A percentile compares a stretch with the other conserved stretches of the same genome.
phyloP scores from a whole-genome alignment of 2,113 vertebrate species.

The Lophius piscatorius region DNA sequence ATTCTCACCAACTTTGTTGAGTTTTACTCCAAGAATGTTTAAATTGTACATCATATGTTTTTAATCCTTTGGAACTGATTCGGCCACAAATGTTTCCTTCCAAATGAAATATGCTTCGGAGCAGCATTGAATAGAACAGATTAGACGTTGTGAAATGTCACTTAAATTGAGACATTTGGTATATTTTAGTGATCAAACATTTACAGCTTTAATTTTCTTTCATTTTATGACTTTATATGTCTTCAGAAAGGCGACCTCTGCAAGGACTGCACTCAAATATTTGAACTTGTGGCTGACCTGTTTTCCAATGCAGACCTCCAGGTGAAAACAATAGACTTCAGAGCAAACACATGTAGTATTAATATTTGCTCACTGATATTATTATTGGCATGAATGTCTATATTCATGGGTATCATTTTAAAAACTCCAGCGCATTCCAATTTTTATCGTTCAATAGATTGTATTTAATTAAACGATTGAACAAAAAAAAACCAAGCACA shows the following conservation, averaged over 20 bases:
- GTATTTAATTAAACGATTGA: too few relatives aligned
- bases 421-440: too few relatives aligned
- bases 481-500: too few relatives aligned
- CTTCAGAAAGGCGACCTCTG: conserved; percentile 71
- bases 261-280: conserved; percentile 78
- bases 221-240: neutral
- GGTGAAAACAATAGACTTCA: conserved; percentile 52
- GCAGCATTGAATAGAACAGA: neutral
- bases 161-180: neutral
- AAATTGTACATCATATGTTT: too few relatives aligned
- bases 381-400: neutral
- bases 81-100: neutral
- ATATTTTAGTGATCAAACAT: neutral
- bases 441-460: too few relatives aligned
- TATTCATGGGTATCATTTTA: neutral
- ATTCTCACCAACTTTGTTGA: too few relatives aligned
- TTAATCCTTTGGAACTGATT: neutral
- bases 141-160: too few relatives aligned
- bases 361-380: conserved; percentile 41
- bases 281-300: conserved; percentile 72
- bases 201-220: neutral
- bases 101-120: neutral
- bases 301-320: conserved; percentile 68
- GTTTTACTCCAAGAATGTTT: too few relatives aligned
- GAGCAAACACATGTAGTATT: conserved; percentile 19